phyloP scores from a whole-genome alignment of 2,797 vertebrate species.

The Melanotaenia parkinsoni region DNA sequence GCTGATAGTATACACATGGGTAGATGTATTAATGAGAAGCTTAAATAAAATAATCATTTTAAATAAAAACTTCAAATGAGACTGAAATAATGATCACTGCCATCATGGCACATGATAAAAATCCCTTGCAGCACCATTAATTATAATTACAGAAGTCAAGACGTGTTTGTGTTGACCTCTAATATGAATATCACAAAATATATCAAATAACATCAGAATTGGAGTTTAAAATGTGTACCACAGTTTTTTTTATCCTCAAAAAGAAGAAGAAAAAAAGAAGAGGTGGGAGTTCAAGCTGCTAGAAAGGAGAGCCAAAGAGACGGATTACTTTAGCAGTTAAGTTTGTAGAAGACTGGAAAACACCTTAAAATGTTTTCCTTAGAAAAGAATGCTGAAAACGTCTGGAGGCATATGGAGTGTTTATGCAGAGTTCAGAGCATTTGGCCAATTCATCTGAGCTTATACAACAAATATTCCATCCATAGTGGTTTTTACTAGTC shows the following conservation, averaged over 20 bases:
- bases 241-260: conserved; percentile 54
- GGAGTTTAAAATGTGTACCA: conserved; percentile 65
- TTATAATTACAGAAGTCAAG: conserved; percentile 58
- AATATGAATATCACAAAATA: conserved; percentile 48
- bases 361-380: conserved; percentile 21
- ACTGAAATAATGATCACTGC: conserved; percentile 62
- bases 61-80: conserved; percentile 64
- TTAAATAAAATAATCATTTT: conserved; percentile 59
- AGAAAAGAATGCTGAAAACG: conserved; percentile 18
- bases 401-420: conserved; percentile 27
- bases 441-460: conserved; percentile 43
- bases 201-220: conserved; percentile 44
- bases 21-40: conserved; percentile 38
- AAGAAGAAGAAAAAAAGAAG: conserved; percentile 2
- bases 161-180: conserved; percentile 48
- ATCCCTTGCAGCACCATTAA: conserved; percentile 70
- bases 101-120: conserved; percentile 57
- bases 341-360: conserved; percentile 25
- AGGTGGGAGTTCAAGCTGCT: conserved; percentile 65
- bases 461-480: conserved; percentile 66
- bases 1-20: conserved; percentile 44
- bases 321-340: conserved; percentile 6
- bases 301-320: conserved; percentile 47
- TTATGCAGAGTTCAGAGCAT: conserved; percentile 28
- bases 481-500: conserved; percentile 67